These are phyloP conservation scores for Standfussiana lucernea DNA, from an alignment of 2,888 invertebrate species.

Conservation along the genomic window DNA sequence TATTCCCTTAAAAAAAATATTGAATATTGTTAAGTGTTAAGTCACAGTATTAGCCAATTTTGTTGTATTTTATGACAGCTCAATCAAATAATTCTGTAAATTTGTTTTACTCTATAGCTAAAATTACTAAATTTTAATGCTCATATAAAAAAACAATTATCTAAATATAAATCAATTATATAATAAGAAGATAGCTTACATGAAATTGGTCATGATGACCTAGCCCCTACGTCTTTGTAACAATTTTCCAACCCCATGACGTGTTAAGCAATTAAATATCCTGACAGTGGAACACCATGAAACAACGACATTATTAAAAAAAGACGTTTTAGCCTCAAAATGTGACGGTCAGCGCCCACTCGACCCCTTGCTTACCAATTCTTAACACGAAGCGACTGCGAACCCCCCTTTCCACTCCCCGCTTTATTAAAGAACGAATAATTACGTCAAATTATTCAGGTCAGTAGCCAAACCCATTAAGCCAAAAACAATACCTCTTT, in stretches of 20 bases:
- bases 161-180: too few species aligned
- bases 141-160: too few species aligned
- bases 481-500: constrained; percentile 31
- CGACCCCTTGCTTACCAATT: background rate
- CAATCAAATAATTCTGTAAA: too few species aligned
- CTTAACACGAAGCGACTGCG: constrained; percentile 7
- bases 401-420: too few species aligned
- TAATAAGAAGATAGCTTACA: background rate
- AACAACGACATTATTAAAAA: background rate
- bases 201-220: background rate
- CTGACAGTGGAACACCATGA: background rate
- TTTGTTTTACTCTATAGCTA: too few species aligned
- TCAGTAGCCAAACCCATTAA: constrained; percentile 33
- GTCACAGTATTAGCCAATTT: too few species aligned
- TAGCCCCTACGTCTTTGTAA: background rate
- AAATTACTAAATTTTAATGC: too few species aligned
- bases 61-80: too few species aligned
- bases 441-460: constrained; percentile 55
- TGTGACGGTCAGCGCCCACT: constrained; percentile 24
- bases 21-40: too few species aligned
- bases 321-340: background rate
- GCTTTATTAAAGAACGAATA: constrained; percentile 25
- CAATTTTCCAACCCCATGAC: background rate
- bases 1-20: too few species aligned
- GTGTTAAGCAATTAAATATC: background rate